Percentiles rank a stretch among this genome's conserved stretches.
These are phyloP conservation scores for Intellagama lesueurii DNA, from an alignment of 2,797 vertebrate species.

Conservation along the genomic window DNA sequence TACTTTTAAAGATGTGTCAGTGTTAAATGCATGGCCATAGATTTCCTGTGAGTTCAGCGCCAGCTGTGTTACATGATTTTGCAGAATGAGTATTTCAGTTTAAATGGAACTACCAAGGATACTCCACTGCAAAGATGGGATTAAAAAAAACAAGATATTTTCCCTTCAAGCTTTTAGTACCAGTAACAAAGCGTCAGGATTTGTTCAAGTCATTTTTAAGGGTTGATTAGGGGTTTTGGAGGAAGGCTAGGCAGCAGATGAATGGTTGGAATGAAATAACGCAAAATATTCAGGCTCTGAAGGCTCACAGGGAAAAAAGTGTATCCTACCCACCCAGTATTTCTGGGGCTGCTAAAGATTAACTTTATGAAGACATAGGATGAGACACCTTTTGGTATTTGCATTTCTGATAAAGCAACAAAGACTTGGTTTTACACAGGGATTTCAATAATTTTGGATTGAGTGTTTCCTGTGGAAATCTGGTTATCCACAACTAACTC, in stretches of 20 bases:
- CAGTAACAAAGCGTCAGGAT: too few species aligned
- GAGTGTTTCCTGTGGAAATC: constrained; percentile 71
- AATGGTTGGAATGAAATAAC: too few species aligned
- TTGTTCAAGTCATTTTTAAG: too few species aligned
- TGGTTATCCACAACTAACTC: constrained; percentile 63
- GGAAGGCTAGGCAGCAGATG: too few species aligned
- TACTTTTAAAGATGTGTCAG: constrained; percentile 11
- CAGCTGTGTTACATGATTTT: background rate
- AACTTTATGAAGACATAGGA: constrained; percentile 58
- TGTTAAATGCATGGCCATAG: constrained; percentile 12
- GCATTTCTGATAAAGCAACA: constrained; percentile 46
- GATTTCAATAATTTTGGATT: constrained; percentile 71
- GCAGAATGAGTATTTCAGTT: constrained; percentile 6
- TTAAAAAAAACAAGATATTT: too few species aligned
- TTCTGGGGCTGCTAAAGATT: constrained; percentile 28
- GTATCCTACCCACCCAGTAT: constrained; percentile 5
- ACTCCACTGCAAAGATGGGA: background rate
- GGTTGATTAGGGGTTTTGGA: too few species aligned
- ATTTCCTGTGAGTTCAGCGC: background rate
- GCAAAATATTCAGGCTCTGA: too few species aligned
- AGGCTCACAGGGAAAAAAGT: too few species aligned
- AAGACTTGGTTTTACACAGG: constrained; percentile 59
- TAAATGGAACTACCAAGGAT: background rate
- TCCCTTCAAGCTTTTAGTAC: too few species aligned
- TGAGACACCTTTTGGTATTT: constrained; percentile 63